These are phyloP conservation scores for Ormyrus rosae DNA, from an alignment of 2,888 invertebrate genomes.

Conservation along the genomic window DNA sequence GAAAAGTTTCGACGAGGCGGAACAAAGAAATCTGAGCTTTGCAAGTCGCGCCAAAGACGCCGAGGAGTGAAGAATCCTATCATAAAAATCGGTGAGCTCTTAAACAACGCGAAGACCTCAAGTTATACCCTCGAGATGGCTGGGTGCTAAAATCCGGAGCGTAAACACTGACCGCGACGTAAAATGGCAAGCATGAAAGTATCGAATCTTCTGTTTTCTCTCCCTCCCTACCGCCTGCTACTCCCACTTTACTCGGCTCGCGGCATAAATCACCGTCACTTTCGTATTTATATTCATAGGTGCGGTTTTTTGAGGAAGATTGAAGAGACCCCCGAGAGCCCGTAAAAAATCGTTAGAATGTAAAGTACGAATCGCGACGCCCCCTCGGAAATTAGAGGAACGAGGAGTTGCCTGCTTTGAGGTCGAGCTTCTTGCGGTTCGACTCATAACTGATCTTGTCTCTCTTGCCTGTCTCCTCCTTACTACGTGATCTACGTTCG, in stretches of 20 bases:
- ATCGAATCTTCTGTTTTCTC: slow-evolving; percentile 65
- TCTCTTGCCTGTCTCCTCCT: neutral
- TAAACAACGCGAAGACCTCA: slow-evolving; percentile 62
- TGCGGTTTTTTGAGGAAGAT: slow-evolving; percentile 68
- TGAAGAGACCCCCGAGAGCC: slow-evolving; percentile 65
- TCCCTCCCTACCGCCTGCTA: neutral
- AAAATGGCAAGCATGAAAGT: slow-evolving; percentile 64
- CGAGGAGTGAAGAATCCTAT: slow-evolving; percentile 29
- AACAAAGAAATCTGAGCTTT: neutral
- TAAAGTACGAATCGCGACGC: slow-evolving; percentile 10
- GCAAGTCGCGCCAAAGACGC: neutral
- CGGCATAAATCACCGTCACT: slow-evolving; percentile 71
- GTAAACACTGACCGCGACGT: slow-evolving; percentile 73
- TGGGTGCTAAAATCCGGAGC: slow-evolving; percentile 70
- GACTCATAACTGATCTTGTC: slow-evolving; percentile 24
- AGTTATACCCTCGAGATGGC: slow-evolving; percentile 60
- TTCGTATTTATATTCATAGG: slow-evolving; percentile 72
- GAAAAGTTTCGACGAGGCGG: slow-evolving; percentile 2
- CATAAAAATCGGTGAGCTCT: slow-evolving; percentile 70
- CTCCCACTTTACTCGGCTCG: neutral
- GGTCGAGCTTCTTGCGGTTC: slow-evolving; percentile 42
- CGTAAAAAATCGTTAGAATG: slow-evolving; percentile 30
- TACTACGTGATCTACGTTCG: slow-evolving; percentile 50
- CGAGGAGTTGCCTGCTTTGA: slow-evolving; percentile 18
- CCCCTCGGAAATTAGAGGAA: slow-evolving; percentile 12